Conservation (phyloP, 1,140 invertebrate genomes). For the Drosophila insularis region DNA sequence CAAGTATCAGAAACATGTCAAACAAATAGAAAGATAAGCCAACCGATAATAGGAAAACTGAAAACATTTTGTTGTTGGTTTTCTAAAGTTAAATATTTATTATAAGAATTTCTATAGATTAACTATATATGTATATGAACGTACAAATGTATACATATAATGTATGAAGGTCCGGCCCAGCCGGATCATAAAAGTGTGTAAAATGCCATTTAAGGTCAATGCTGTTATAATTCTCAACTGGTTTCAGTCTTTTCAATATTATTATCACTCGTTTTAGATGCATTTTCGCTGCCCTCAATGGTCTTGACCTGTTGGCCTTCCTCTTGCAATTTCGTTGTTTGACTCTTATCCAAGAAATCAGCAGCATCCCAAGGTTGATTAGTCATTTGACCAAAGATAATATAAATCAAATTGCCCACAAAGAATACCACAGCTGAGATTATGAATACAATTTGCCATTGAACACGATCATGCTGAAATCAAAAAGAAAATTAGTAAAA, state of each 20-base stretch:
- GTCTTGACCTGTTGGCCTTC: conserved; percentile 36
- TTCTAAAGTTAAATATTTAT: neutral
- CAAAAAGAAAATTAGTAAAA: conserved; percentile 44
- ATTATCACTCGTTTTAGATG: neutral
- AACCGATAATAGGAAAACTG: neutral
- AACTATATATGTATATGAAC: neutral
- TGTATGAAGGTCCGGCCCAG: neutral
- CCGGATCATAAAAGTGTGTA: neutral
- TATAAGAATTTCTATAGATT: neutral
- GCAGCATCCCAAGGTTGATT: conserved; percentile 87
- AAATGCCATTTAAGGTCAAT: neutral
- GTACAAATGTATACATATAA: neutral
- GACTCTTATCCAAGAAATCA: conserved; percentile 45
- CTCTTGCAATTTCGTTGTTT: conserved; percentile 20
- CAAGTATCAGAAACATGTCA: neutral
- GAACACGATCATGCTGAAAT: conserved; percentile 82
- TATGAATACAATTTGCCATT: conserved; percentile 91
- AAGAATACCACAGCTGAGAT: conserved; percentile 88
- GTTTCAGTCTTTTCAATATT: neutral
- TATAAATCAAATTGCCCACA: conserved; percentile 87
- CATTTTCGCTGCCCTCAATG: conserved; percentile 24
- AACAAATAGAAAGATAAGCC: conserved; percentile 2
- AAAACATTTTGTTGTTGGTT: neutral
- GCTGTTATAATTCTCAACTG: neutral
- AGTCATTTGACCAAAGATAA: conserved; percentile 86